phyloP scores from a whole-genome alignment of 2,888 invertebrate genomes.

The Troilus luridus region DNA sequence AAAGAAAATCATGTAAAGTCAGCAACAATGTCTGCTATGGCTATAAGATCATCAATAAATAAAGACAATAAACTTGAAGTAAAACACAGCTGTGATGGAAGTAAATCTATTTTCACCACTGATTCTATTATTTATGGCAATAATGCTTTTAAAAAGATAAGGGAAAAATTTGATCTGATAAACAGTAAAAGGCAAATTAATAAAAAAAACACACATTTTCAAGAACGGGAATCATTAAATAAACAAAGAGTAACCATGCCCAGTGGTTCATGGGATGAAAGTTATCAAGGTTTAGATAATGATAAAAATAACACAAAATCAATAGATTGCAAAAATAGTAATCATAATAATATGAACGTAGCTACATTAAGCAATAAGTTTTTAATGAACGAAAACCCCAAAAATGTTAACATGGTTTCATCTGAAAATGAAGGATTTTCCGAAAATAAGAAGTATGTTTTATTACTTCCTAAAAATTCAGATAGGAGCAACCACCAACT shows the following conservation, averaged over 20 bases:
- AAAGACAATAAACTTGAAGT: not conserved
- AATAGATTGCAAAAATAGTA: not conserved
- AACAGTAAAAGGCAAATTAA: not conserved
- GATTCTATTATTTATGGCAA: slow-evolving; percentile 16
- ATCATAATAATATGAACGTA: not conserved
- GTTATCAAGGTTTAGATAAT: not conserved
- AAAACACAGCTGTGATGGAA: not conserved
- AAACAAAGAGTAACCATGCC: not conserved
- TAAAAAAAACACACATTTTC: not conserved
- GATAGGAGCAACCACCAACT: not conserved
- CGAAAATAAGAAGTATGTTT: not conserved
- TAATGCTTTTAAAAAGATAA: slow-evolving; percentile 38
- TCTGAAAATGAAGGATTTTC: not conserved
- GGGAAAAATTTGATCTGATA: not conserved
- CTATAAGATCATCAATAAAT: not conserved
- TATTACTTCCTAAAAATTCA: not conserved
- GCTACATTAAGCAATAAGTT: not conserved
- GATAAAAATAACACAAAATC: not conserved
- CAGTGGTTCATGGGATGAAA: not conserved
- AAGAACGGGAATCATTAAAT: not conserved
- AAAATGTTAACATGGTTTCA: not conserved
- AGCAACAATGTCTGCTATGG: not conserved
- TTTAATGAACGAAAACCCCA: not conserved
- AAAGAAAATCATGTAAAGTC: not conserved
- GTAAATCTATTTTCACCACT: not conserved